phyloP scores from a whole-genome alignment of 30 jellyfish, hydroid and myxozoan species.

The Aurelia coerulea region DNA sequence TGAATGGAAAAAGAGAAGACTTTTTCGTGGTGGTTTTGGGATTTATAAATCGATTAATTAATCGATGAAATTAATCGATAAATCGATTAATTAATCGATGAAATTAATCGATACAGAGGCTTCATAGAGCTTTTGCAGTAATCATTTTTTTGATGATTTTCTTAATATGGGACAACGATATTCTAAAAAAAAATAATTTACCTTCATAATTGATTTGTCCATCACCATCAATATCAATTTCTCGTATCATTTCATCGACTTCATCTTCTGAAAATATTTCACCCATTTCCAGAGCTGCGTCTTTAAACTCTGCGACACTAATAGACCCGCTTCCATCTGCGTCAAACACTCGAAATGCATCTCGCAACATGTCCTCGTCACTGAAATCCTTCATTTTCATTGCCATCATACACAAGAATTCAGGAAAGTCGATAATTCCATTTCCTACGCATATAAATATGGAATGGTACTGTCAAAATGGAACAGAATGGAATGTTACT shows the following conservation, averaged over 20 bases:
- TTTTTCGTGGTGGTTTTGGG: too few relatives aligned
- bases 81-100: too few relatives aligned
- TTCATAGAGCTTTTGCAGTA: too few relatives aligned
- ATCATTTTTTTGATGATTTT: too few relatives aligned
- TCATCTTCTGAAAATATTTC: conserved; percentile 84
- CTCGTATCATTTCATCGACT: conserved; percentile 84
- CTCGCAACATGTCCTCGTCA: conserved; percentile 72
- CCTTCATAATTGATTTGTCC: conserved; percentile 85
- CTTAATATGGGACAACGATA: too few relatives aligned
- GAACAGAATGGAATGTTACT: too few relatives aligned
- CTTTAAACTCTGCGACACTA: conserved; percentile 80
- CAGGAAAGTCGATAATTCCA: conserved; percentile 83
- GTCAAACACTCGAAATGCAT: conserved; percentile 87
- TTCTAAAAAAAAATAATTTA: background rate
- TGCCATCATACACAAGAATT: conserved; percentile 81
- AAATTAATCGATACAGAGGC: too few relatives aligned
- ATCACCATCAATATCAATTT: conserved; percentile 88
- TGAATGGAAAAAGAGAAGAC: too few relatives aligned
- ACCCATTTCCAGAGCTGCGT: conserved; percentile 81
- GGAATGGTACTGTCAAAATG: too few relatives aligned
- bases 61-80: too few relatives aligned
- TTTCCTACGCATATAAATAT: conserved; percentile 26
- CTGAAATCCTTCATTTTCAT: conserved; percentile 72
- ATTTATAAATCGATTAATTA: too few relatives aligned
- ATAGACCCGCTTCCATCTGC: conserved; percentile 88